A percentile compares a stretch with the other conserved stretches of the same genome.
These are phyloP conservation scores for Mesochorus sp. DNA, from an alignment of 2,888 invertebrate genomes.

Conservation along the genomic window DNA sequence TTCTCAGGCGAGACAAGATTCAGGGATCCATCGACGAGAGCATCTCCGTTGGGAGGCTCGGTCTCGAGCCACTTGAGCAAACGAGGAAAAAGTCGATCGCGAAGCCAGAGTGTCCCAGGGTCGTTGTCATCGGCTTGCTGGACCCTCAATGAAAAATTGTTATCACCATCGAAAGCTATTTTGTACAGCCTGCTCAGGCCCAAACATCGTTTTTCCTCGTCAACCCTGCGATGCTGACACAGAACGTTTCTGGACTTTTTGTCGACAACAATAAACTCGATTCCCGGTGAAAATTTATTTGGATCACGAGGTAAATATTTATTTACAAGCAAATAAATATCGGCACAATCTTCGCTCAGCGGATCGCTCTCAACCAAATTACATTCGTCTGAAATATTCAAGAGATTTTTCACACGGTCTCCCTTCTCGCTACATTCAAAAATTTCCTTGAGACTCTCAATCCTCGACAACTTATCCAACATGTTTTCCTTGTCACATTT, in stretches of 20 bases:
- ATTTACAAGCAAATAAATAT: constrained; percentile 80
- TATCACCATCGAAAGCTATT: constrained; percentile 66
- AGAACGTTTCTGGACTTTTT: constrained; percentile 79
- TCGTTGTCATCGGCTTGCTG: constrained; percentile 55
- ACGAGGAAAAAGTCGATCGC: constrained; percentile 84
- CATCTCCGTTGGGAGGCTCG: constrained; percentile 70
- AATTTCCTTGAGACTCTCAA: constrained; percentile 70
- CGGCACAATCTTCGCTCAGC: constrained; percentile 68
- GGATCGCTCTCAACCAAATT: constrained; percentile 20
- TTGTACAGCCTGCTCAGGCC: constrained; percentile 78
- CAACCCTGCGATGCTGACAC: constrained; percentile 83
- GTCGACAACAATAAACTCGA: constrained; percentile 79
- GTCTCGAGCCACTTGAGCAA: constrained; percentile 86
- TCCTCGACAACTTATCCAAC: constrained; percentile 68
- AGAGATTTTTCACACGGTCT: constrained; percentile 61
- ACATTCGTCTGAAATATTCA: constrained; percentile 67
- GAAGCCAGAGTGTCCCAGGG: constrained; percentile 83
- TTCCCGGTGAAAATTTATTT: constrained; percentile 80
- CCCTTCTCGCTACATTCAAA: constrained; percentile 43
- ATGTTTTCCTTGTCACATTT: constrained; percentile 70
- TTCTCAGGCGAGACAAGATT: constrained; percentile 86
- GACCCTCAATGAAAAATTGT: constrained; percentile 54
- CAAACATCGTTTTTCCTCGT: constrained; percentile 79
- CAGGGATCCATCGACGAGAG: constrained; percentile 83
- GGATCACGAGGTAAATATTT: constrained; percentile 81